A percentile compares a stretch with the other conserved stretches of the same genome.
These are phyloP conservation scores for Pollenia angustigena DNA, from an alignment of 2,888 invertebrate species.

Conservation along the genomic window DNA sequence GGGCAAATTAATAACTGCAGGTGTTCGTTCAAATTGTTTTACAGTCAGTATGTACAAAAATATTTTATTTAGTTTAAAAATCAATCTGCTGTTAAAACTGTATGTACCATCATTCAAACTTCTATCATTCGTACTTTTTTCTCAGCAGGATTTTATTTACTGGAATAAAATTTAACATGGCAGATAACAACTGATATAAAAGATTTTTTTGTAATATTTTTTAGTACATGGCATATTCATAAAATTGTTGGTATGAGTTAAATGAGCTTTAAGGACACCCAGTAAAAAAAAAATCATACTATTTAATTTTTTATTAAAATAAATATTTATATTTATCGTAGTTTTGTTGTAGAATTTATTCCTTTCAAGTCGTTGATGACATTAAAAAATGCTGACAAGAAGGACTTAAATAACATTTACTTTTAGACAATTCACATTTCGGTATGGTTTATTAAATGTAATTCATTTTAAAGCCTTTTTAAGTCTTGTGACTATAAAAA, in stretches of 20 bases:
- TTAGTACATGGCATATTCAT: background rate
- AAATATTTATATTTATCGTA: no score
- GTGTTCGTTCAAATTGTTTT: background rate
- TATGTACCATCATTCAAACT: background rate
- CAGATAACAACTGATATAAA: background rate
- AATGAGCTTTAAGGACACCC: background rate
- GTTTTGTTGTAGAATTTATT: background rate
- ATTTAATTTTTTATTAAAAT: no score
- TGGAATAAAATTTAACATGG: background rate
- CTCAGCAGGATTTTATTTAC: background rate
- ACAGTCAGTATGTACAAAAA: background rate
- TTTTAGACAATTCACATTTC: background rate
- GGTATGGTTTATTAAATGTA: background rate
- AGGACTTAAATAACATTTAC: background rate
- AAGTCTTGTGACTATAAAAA: background rate
- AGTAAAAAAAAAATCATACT: no score
- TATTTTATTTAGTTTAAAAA: constrained; percentile 4
- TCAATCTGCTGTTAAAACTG: background rate
- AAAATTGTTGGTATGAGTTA: background rate
- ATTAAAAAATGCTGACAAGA: background rate
- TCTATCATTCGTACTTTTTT: background rate
- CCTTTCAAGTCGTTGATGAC: background rate
- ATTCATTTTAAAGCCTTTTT: constrained; percentile 3
- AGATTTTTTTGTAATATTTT: background rate
- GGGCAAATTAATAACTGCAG: background rate